Evolutionary conservation across 2,888 invertebrate species (phyloP).

Genomic region (Luperina nickerlii): DNA sequence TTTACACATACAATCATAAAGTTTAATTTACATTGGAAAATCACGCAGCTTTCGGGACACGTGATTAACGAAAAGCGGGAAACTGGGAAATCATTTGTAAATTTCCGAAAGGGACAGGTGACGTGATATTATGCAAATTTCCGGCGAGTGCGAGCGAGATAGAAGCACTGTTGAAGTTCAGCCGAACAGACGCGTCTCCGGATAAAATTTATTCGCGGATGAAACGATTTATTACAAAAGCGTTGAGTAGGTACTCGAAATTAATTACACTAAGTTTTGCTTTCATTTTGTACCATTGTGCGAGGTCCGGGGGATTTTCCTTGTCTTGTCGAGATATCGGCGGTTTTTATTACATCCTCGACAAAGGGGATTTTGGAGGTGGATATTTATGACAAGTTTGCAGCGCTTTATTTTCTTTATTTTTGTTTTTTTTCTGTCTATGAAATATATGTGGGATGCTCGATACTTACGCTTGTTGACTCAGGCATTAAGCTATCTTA

Average conservation of each 20-base stretch:
- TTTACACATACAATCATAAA: conserved; percentile 69
- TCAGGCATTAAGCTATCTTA: conserved; percentile 67
- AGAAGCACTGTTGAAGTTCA: conserved; percentile 79
- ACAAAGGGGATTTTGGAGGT: conserved; percentile 72
- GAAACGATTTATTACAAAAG: conserved; percentile 90
- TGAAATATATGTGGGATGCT: conserved; percentile 73
- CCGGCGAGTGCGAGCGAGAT: conserved; percentile 77
- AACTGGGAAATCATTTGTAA: conserved; percentile 89
- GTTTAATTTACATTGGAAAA: conserved; percentile 66
- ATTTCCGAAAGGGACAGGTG: conserved; percentile 87
- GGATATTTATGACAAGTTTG: conserved; percentile 77
- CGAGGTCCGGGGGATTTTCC: conserved; percentile 76
- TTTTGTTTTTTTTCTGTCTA: conserved; percentile 68
- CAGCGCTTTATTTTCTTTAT: conserved; percentile 71
- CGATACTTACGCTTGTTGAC: conserved; percentile 67
- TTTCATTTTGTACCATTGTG: conserved; percentile 84
- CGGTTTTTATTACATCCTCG: conserved; percentile 76
- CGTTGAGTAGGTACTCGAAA: conserved; percentile 89
- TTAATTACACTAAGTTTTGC: conserved; percentile 88
- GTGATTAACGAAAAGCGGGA: conserved; percentile 89
- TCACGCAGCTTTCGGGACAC: conserved; percentile 77
- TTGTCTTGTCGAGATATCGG: conserved; percentile 78
- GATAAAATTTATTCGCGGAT: conserved; percentile 88
- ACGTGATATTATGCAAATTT: conserved; percentile 87
- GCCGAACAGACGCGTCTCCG: conserved; percentile 75